phyloP scores from a whole-genome alignment of 35 echinoderm and acorn worm genomes.

The Apostichopus californicus region DNA sequence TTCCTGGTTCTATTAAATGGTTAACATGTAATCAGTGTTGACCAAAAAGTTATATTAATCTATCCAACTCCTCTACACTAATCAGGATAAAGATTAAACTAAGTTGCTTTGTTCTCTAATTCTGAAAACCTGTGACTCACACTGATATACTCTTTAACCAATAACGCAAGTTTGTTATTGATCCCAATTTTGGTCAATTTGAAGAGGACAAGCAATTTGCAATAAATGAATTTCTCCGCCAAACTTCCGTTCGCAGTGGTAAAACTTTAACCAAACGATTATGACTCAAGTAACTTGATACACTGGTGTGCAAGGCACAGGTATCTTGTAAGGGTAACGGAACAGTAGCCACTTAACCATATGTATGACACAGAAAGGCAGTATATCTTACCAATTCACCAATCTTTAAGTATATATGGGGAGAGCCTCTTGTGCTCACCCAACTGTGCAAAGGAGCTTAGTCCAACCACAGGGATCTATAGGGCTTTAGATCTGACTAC shows the following conservation, averaged over 20 bases:
- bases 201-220: neutral
- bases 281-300: conserved; percentile 1
- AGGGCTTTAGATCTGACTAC: neutral
- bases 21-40: too few relatives aligned
- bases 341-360: neutral
- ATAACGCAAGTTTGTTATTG: neutral
- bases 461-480: neutral
- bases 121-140: neutral
- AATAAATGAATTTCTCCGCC: neutral
- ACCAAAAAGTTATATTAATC: too few relatives aligned
- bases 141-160: neutral
- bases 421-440: neutral
- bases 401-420: neutral
- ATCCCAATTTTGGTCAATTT: neutral
- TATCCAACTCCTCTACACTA: too few relatives aligned
- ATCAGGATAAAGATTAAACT: too few relatives aligned
- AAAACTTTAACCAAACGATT: neutral
- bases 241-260: neutral
- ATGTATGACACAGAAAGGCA: neutral
- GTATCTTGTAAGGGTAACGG: neutral
- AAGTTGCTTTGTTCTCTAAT: neutral
- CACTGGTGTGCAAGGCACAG: neutral
- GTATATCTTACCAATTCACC: neutral
- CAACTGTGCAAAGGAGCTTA: neutral
- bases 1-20: too few relatives aligned